These are phyloP conservation scores for Sarotherodon lohbergeri DNA, from an alignment of 2,113 vertebrate species.

Conservation along the genomic window DNA sequence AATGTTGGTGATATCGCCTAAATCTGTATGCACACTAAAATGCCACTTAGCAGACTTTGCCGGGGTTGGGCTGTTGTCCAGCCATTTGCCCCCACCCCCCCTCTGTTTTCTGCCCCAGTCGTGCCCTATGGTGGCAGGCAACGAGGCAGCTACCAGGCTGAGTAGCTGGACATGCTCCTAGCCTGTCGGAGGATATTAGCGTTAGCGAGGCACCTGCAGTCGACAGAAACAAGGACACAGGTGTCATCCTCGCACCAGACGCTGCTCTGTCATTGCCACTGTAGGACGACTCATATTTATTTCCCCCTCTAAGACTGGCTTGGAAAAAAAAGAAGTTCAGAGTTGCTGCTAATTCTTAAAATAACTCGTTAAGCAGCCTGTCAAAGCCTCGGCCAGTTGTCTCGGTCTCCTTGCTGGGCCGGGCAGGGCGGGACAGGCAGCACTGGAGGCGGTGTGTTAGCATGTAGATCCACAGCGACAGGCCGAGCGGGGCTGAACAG, in stretches of 20 bases:
- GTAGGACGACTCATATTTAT: neutral
- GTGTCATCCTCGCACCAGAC: slow-evolving; percentile 72
- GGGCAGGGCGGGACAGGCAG: slow-evolving; percentile 49
- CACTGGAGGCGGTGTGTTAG: slow-evolving; percentile 80
- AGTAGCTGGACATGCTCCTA: slow-evolving; percentile 60
- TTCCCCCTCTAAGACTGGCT: neutral
- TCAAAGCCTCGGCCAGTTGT: slow-evolving; percentile 38
- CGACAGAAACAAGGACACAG: slow-evolving; percentile 79
- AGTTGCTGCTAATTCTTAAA: slow-evolving; percentile 43
- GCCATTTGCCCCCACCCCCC: slow-evolving; percentile 38
- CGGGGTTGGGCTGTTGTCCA: slow-evolving; percentile 77
- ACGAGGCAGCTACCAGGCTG: slow-evolving; percentile 53
- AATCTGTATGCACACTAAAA: slow-evolving; percentile 31
- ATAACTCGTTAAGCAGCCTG: slow-evolving; percentile 45
- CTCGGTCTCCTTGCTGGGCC: slow-evolving; percentile 53
- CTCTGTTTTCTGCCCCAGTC: slow-evolving; percentile 62
- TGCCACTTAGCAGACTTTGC: slow-evolving; percentile 80
- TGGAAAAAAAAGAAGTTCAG: neutral
- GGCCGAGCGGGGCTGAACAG: slow-evolving; percentile 83
- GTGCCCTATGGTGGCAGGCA: slow-evolving; percentile 73
- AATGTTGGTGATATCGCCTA: neutral
- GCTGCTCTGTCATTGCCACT: slow-evolving; percentile 24
- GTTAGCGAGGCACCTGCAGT: slow-evolving; percentile 82
- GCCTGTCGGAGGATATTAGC: slow-evolving; percentile 83
- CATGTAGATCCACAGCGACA: slow-evolving; percentile 96